Evolutionary conservation across 2,888 invertebrate genomes (phyloP).

Genomic region (Leptinotarsa haldemani): DNA sequence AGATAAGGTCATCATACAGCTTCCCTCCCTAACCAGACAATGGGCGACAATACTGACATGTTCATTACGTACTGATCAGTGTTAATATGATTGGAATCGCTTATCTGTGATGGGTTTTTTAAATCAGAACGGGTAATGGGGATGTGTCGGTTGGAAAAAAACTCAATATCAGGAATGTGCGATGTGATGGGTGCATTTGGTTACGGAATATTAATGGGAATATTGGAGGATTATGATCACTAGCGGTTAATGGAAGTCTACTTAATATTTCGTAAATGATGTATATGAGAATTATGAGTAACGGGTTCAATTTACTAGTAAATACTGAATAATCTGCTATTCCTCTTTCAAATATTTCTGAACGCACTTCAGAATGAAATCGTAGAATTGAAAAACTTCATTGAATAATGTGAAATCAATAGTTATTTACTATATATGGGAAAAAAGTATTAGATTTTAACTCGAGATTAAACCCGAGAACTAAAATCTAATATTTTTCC

Average conservation of each 20-base stretch:
- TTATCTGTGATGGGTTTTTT: conserved; percentile 60
- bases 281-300: not conserved
- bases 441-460: too few species aligned
- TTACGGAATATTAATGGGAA: conserved; percentile 6
- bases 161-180: not conserved
- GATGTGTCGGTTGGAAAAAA: conserved; percentile 1
- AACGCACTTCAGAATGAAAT: too few species aligned
- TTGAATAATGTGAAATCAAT: too few species aligned
- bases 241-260: not conserved
- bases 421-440: too few species aligned
- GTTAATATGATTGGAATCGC: conserved; percentile 59
- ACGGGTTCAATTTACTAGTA: too few species aligned
- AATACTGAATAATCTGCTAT: too few species aligned
- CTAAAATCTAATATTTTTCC: too few species aligned
- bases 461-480: too few species aligned
- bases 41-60: conserved; percentile 60
- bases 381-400: too few species aligned
- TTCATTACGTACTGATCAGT: conserved; percentile 61
- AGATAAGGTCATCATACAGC: conserved; percentile 32
- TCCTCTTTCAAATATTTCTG: too few species aligned
- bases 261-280: not conserved
- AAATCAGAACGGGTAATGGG: conserved; percentile 45
- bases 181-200: conserved; percentile 1
- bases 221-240: not conserved
- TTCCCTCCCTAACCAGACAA: conserved; percentile 41